Conservation (phyloP, 2,888 invertebrate genomes). For the Lepidocyrtinus sp. region DNA sequence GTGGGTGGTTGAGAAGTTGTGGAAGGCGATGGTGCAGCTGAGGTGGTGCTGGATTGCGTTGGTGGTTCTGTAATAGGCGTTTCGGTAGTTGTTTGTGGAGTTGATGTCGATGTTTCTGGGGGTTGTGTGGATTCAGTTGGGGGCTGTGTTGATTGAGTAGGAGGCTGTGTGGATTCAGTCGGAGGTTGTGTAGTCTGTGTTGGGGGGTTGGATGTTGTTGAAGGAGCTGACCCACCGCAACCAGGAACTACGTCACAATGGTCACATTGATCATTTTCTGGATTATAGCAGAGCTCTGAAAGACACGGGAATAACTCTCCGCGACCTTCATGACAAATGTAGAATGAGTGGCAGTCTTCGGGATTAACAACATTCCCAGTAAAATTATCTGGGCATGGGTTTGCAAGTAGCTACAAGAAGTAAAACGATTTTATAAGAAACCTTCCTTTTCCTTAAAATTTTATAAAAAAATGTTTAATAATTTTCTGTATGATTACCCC, state of each 20-base stretch:
- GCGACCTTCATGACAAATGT: constrained; percentile 38
- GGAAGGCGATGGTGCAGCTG: too few species aligned
- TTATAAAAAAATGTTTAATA: too few species aligned
- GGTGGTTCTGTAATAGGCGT: constrained; percentile 16
- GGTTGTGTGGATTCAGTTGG: constrained; percentile 23
- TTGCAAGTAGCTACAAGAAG: neutral
- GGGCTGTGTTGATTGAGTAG: neutral
- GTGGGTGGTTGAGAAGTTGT: constrained; percentile 1
- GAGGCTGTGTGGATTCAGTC: neutral
- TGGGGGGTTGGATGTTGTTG: neutral
- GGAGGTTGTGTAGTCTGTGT: neutral
- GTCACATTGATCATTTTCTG: constrained; percentile 7
- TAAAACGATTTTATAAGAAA: neutral
- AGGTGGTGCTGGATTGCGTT: constrained; percentile 10
- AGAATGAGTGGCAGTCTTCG: constrained; percentile 36
- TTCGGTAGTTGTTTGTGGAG: neutral
- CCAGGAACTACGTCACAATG: constrained; percentile 32
- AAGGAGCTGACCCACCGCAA: too few species aligned
- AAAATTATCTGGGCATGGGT: constrained; percentile 40
- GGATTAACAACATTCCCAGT: constrained; percentile 32
- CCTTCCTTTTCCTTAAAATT: too few species aligned
- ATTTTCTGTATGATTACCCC: too few species aligned
- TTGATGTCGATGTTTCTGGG: constrained; percentile 20
- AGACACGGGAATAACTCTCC: constrained; percentile 18
- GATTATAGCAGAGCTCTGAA: constrained; percentile 23